Evolutionary conservation across 2,888 invertebrate species (phyloP), one percentile per base, ranked within the genome.

Genomic region (Apamea anceps): DNA sequence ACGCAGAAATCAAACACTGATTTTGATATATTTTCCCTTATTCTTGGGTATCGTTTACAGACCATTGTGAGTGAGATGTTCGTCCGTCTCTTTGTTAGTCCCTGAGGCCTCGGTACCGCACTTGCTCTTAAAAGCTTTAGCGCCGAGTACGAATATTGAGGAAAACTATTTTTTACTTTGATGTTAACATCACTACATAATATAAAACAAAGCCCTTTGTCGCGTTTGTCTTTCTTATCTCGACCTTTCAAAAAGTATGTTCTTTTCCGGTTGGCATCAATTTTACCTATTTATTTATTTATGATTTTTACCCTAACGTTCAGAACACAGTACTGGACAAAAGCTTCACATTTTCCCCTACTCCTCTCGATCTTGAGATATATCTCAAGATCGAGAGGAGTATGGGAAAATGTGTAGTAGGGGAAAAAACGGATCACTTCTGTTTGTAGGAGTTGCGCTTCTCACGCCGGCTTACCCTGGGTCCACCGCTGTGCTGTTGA

Each of bases 31-130:
- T 82, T 85, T 89, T 88, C 83, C 79, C 73, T 76, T 84, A 85
- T 85, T 78, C 82, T 77, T 77, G 86, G 87, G 88, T 90, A 89
- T 91, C 89, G 91, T 90, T 91, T 90, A 89, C 89, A 85, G 84
- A 90, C 88, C 89, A 90, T 91, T 91, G 90, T 90, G 89, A 89
- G 86, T 85, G 82, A 87, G 88, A 88, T 87, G 87, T 88, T 87
- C 85, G 88, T 80, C 72, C 86, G 81, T 81, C 85, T 88, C 87
- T 84, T 86, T 90, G 88, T 90, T 86, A 68, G 90, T 90, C 91
- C 91, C 90, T 77, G 63, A 87, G 86, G 91, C 78, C 84, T 82
- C 77, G 72, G 90, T 89, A 90, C 87, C 84, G 81, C 89, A 91
- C 73, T 85, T 77, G 62, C 63, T 79, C 85, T 80, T 87, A 84